Base-by-base conservation (phyloP, 2,888 invertebrate species). In the Drepana falcataria region DNA sequence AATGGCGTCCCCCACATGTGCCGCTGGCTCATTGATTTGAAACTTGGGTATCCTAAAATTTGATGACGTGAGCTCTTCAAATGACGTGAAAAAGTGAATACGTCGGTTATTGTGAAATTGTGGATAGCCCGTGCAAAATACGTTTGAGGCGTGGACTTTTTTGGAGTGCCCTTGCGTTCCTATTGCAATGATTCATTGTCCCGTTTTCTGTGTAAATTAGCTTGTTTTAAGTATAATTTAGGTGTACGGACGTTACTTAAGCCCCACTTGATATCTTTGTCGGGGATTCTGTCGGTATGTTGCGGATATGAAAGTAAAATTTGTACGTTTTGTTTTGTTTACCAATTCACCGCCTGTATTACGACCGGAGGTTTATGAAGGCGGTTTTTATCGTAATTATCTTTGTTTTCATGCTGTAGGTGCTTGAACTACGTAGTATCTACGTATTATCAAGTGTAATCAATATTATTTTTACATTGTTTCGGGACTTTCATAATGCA, bases 1-100 rank as follows among this genome's bases (percentile, higher is more conserved):
- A 94, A 94, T 94, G 94, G 94, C 94, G 94, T 94, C 94, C 92
- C 91, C 93, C 94, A 94, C 94, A 94, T 94, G 94, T 92, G 92
- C 90, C 87, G 91, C 81, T 81, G 76, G 73, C 83, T 78, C 81
- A 80, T 83, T 80, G 78, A 79, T 82, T 87, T 85, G 86, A 84
- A 77, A 75, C 76, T 82, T 73, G 79, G 75, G 74, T 69, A 78
- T 81, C 77, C 74, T 74, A 75, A 77, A 79, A 79, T 79, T 72
- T 77, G 83, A 81, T 88, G 84, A 85, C 85, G 86, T 85, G 83
- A 84, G 70, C 80, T 75, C 69, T 73, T 67, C 63, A 68, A 77
- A 73, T 72, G 67, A 71, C 71, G 72, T 80, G 76, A 68, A 78
- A 82, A 77, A 75, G 67, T 75, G 71, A 64, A 71, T 66, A 69